Base-by-base conservation (phyloP, 2,113 vertebrate genomes). In the Cepphus grylle region DNA sequence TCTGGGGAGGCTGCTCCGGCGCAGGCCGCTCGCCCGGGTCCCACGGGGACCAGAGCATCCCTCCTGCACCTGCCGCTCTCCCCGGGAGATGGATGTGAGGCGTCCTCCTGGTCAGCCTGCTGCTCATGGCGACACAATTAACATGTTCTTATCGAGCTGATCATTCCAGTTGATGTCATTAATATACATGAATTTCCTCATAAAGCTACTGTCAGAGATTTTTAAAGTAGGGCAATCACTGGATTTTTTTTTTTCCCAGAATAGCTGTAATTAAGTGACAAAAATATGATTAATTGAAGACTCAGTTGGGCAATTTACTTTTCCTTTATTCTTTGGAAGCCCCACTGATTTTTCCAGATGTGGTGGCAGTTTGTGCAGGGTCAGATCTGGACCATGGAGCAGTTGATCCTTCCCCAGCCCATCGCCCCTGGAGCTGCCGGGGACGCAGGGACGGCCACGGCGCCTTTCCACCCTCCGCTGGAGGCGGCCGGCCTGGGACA, bases 161-260 rank as follows among this genome's bases (percentile, higher is more conserved):
- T 81, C 58, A n/a, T 58, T 93, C 71, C 80, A 83, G 63, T 43
- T 88, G 73, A 67, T 88, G 30, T 19, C 56, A 86, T 84, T 79
- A 79, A 58, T 84, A 82, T 84, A 91, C 83, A 90, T 71, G n/a
- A 34, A 70, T 77, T 90, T 87, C 88, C 27, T 93, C 11, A 56
- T 49, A 72, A 85, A 88, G 81, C 25, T 65, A 52, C 81, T 50
- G 63, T 19, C 67, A 69, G 58, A 92, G 27, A 11, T 63, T 86
- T 84, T 87, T 83, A 69, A 94, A 32, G 6, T 20, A 81, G n/a
- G 43, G 15, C 27, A 67, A 26, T 81, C 43, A 34, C 74, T 93
- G 26, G 9, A 58, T 59, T n/a, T 80, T 65, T 61, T 70, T 72
- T 58, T 27, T 40, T 73, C 72, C 78, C 72, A 66, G 15, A 65